A percentile compares a stretch with the other conserved stretches of the same genome.
phyloP scores from a whole-genome alignment of 2,888 invertebrate species.

The Drosophila anceps region DNA sequence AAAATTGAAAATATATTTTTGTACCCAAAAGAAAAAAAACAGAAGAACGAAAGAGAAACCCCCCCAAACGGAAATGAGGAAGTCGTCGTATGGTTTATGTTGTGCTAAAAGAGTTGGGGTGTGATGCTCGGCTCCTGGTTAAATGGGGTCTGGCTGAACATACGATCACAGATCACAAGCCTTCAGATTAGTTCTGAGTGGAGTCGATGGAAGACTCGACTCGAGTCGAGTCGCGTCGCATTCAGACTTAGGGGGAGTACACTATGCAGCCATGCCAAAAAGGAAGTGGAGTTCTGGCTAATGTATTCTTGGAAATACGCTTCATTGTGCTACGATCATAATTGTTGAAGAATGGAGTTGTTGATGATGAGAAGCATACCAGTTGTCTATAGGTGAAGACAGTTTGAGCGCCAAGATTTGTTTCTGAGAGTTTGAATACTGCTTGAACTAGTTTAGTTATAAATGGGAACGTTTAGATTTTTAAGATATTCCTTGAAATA shows the following conservation, averaged over 20 bases:
- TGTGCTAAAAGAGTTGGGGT: slow-evolving; percentile 77
- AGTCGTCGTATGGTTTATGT: slow-evolving; percentile 74
- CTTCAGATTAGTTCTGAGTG: slow-evolving; percentile 63
- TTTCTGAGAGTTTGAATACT: not conserved
- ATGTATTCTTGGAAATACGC: slow-evolving; percentile 54
- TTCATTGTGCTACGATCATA: slow-evolving; percentile 31
- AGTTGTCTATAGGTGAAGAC: not conserved
- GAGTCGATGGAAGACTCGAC: slow-evolving; percentile 8
- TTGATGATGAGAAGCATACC: not conserved
- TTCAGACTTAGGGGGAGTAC: slow-evolving; percentile 50
- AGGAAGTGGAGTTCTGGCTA: slow-evolving; percentile 51
- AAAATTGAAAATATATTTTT: slow-evolving; percentile 71
- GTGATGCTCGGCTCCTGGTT: slow-evolving; percentile 31
- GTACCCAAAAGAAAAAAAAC: slow-evolving; percentile 18
- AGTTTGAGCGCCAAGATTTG: not conserved
- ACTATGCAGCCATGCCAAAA: slow-evolving; percentile 16
- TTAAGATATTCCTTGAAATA: too few relatives aligned
- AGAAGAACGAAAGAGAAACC: slow-evolving; percentile 16
- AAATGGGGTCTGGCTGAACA: slow-evolving; percentile 58
- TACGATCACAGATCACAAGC: slow-evolving; percentile 65
- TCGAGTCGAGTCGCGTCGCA: not conserved
- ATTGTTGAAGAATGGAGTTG: slow-evolving; percentile 26
- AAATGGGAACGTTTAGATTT: not conserved
- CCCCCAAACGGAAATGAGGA: slow-evolving; percentile 74
- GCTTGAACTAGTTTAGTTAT: not conserved